Base-by-base conservation (phyloP, 2,113 vertebrate genomes). In the Taurulus bubalis region DNA sequence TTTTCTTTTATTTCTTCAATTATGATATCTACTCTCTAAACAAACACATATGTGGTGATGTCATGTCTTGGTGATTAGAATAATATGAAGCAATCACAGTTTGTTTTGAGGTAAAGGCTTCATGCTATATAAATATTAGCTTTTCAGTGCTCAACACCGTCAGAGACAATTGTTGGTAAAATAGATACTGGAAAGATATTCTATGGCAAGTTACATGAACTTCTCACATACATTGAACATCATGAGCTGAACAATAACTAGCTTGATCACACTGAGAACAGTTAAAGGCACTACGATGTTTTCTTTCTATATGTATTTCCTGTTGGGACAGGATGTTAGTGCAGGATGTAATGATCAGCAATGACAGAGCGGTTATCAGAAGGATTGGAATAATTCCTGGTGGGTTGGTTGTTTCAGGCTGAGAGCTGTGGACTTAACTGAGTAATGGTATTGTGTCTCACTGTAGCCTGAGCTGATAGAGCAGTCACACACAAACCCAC, bases 391-490 rank as follows among this genome's bases (percentile, higher is more conserved):
- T 9, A 24, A 34, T 34, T 59, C 38, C 20, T 77, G 14, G 53
- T 14, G 11, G 38, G n/a, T 59, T 66, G 3, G 14, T 68, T 58
- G 26, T 45, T 45, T 68, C 51, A 34, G 51, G 38, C 28, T 77
- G 28, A 49, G 60, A 38, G 7, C 30, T 24, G 5, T 36, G n/a
- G 59, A 53, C 42, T 74, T 73, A 32, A 30, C 65, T 49, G 26
- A 67, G 71, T 51, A 49, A 51, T 3, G 3, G 24, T 14, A 62
- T 12, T 34, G 28, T 34, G 45, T 64, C 45, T 75, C 30, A 20
- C 30, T 28, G 32, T 14, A 75, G 60, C 72, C 40, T 20, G 72
- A 28, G 72, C 32, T 75, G 28, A 60, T 60, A 30, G 68, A 58
- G 69, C 24, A 2, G 32, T 34, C 55, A 28, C 53, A 30, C 16